These are phyloP conservation scores for Drosophila setosimentum DNA, from an alignment of 2,888 invertebrate species.

Conservation along the genomic window DNA sequence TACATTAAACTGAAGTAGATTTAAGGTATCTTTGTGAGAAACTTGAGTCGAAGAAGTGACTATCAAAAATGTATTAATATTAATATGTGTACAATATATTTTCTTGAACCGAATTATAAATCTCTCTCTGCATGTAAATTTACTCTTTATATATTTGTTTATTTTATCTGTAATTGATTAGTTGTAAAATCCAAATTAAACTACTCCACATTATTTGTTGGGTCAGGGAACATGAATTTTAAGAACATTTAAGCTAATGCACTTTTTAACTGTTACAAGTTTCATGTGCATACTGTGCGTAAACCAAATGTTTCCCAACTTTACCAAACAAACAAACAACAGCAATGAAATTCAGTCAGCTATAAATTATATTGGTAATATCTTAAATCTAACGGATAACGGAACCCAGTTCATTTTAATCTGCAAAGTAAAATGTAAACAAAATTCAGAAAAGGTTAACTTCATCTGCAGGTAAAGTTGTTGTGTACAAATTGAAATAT, in stretches of 20 bases:
- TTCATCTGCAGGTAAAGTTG: slow-evolving; percentile 7
- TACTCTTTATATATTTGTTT: not conserved
- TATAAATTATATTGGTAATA: not conserved
- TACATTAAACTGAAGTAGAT: not conserved
- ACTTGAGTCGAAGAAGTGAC: not conserved
- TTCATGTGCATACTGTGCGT: not conserved
- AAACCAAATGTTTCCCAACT: not conserved
- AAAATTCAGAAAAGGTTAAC: slow-evolving; percentile 1
- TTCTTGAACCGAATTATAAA: not conserved
- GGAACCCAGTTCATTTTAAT: slow-evolving; percentile 6
- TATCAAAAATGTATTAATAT: not conserved
- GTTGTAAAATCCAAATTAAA: not conserved
- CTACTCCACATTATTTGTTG: not conserved
- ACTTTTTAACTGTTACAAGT: not conserved
- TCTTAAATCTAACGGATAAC: not conserved
- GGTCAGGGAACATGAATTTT: not conserved
- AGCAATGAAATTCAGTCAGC: not conserved
- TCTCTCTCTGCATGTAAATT: not conserved
- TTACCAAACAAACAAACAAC: not conserved
- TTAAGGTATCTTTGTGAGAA: not conserved
- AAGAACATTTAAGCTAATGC: not conserved
- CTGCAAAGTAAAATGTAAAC: slow-evolving; percentile 8
- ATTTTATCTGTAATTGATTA: not conserved
- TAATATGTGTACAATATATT: not conserved
- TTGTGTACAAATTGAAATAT: slow-evolving; percentile 15